phyloP scores from a whole-genome alignment of 2,797 vertebrate species.

The Tapera naevia region DNA sequence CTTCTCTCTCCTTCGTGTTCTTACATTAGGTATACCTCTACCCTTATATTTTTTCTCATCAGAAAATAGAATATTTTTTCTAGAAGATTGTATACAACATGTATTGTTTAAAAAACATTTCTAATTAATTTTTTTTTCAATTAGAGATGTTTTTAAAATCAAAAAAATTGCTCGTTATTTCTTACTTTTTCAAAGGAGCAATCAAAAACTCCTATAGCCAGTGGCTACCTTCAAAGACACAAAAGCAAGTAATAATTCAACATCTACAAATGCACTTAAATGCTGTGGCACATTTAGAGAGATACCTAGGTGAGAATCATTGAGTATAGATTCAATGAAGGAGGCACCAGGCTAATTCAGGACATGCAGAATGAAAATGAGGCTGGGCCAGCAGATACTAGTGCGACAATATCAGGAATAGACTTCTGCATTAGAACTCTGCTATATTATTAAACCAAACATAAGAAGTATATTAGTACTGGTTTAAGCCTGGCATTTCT shows the following conservation, averaged over 20 bases:
- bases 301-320: neutral
- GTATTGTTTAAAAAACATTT: neutral
- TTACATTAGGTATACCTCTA: neutral
- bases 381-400: neutral
- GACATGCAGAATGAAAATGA: neutral
- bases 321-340: neutral
- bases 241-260: neutral
- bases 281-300: neutral
- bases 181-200: neutral
- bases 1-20: neutral
- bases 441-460: neutral
- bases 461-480: neutral
- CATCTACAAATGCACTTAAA: neutral
- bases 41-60: neutral
- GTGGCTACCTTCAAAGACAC: neutral
- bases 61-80: neutral
- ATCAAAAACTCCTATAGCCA: neutral
- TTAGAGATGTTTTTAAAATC: neutral
- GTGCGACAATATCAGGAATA: neutral
- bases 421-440: neutral
- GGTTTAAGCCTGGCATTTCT: neutral
- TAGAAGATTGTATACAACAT: neutral
- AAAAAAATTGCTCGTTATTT: neutral
- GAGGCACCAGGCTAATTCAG: neutral
- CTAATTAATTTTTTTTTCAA: neutral